phyloP scores from a whole-genome alignment of 2,888 invertebrate genomes.

The Busseola fusca region DNA sequence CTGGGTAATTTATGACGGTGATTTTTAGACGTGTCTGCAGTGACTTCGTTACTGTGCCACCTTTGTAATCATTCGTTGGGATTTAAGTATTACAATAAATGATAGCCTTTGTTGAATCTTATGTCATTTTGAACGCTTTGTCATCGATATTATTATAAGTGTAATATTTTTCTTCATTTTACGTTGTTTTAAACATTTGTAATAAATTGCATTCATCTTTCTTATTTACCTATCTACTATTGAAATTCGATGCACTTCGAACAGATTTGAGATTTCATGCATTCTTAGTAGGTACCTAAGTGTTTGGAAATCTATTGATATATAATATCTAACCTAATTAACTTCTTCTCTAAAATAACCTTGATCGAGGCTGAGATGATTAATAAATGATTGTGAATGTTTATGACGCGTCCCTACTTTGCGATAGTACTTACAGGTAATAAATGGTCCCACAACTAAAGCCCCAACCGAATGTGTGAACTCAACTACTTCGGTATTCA shows the following conservation, averaged over 20 bases:
- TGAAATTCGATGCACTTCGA: neutral
- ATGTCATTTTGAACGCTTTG: conserved; percentile 49
- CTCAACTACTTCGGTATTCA: conserved; percentile 21
- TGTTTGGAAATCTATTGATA: neutral
- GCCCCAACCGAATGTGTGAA: neutral
- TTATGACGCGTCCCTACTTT: neutral
- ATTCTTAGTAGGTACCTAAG: neutral
- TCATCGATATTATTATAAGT: conserved; percentile 31
- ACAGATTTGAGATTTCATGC: neutral
- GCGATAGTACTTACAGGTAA: neutral
- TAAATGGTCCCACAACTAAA: neutral
- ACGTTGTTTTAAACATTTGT: neutral
- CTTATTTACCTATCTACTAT: neutral
- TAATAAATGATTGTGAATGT: neutral
- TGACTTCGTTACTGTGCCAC: conserved; percentile 54
- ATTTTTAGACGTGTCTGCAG: conserved; percentile 49
- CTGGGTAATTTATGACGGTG: conserved; percentile 46
- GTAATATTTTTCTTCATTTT: conserved; percentile 21
- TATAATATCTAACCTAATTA: neutral
- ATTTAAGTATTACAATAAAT: conserved; percentile 53
- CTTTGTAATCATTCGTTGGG: conserved; percentile 49
- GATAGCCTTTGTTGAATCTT: conserved; percentile 53
- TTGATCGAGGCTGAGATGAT: neutral
- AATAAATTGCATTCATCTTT: conserved; percentile 3
- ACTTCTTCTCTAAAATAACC: neutral